A percentile compares a stretch with the other conserved stretches of the same genome.
phyloP scores from a whole-genome alignment of 2,797 vertebrate genomes.

The Crocidura indochinensis region DNA sequence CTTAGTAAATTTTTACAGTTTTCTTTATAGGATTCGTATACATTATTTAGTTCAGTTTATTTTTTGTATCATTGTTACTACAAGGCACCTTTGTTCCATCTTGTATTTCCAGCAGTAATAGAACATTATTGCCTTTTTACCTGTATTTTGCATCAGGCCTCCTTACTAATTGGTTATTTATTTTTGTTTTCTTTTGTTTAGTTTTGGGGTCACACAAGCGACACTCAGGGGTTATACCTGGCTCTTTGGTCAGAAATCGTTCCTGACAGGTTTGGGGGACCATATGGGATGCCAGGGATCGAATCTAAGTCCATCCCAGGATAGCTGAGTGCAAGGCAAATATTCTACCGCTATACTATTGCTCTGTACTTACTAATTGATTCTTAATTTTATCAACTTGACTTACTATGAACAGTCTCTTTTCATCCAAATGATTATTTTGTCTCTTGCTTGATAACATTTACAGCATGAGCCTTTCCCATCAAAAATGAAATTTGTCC shows the following conservation, averaged over 20 bases:
- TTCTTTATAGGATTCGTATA: background rate
- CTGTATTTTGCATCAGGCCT: background rate
- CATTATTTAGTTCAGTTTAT: background rate
- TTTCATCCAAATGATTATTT: background rate
- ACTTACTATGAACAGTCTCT: background rate
- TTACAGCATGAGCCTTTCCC: background rate
- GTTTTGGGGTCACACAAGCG: too few relatives aligned
- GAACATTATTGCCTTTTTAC: background rate
- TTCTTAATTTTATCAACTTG: background rate
- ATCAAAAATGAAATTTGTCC: background rate
- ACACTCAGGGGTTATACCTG: too few relatives aligned
- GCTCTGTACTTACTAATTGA: background rate
- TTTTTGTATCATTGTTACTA: background rate
- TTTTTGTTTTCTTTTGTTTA: background rate
- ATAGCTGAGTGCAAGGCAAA: too few relatives aligned
- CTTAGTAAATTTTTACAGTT: background rate
- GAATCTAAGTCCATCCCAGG: too few relatives aligned
- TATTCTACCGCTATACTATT: too few relatives aligned
- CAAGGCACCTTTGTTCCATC: background rate
- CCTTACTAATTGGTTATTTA: background rate
- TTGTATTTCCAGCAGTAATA: background rate
- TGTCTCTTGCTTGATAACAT: background rate
- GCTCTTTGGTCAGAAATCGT: too few relatives aligned
- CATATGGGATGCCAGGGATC: too few relatives aligned
- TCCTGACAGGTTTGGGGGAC: too few relatives aligned